Base-by-base conservation (phyloP, 2,888 invertebrate species). In the Argyresthia goedartella region DNA sequence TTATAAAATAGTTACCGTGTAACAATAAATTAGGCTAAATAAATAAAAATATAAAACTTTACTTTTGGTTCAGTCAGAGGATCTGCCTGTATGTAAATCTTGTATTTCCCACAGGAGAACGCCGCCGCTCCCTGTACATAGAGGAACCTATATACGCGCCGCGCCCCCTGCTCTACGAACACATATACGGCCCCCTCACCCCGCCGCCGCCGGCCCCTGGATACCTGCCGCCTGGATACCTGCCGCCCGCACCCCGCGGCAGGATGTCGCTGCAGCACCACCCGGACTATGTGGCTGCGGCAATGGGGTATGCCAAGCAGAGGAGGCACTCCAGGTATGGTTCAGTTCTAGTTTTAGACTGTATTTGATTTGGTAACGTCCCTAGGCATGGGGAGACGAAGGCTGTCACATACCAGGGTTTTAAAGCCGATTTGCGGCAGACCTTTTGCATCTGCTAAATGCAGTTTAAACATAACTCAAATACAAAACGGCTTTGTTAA, bases 281-380 rank as follows among this genome's bases (percentile, higher is more conserved):
- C 46, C 78, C 79, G 8, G 84, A 86, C 36, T 81, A 80, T 56
- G 61, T 75, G 56, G 76, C 75, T 68, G 69, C 74, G 16, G 69
- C 70, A 41, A 62, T 71, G 14, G 73, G 67, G 13, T 69, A 82
- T 51, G 66, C 68, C 13, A 77, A 74, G 54, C 67, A 68, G 34
- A 75, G 85, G 59, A 73, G 79, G 64, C 74, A 73, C 57, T 86
- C 86, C 61, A 80, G 86, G 85, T 81, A 66, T 55, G 50, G 47
- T 49, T n/a, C n/a, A n/a, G 35, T 9, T 39, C 4, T 33, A 33
- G 14, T 45, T 15, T 15, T 16, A 1, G 45, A 10, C 14, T 4
- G 39, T n/a, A n/a, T n/a, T 36, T n/a, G 10, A 7, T 36, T 36
- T 8, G 36, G 7, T 36, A 36, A 36, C 10, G 36, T 36, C 7